A percentile compares a stretch with the other conserved stretches of the same genome.
Conservation (phyloP, 2,797 vertebrate species). For the Fistularia commersonii region DNA sequence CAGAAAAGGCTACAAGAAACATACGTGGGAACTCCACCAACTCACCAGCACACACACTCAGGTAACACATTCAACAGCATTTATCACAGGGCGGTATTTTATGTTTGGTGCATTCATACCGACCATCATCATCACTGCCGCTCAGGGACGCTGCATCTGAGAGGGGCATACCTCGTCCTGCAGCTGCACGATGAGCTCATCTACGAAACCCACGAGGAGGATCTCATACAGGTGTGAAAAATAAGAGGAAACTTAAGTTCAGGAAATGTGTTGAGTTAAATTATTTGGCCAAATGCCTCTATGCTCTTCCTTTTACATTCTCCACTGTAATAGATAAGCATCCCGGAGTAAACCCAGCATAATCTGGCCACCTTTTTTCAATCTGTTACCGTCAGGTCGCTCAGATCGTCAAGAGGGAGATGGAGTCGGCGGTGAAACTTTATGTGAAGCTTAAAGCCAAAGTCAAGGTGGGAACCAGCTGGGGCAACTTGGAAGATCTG, state of each 20-base stretch:
- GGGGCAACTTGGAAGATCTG: slow-evolving; percentile 88
- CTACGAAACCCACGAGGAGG: slow-evolving; percentile 89
- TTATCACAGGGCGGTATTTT: not conserved
- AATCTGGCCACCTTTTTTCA: not conserved
- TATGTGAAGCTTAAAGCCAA: slow-evolving; percentile 88
- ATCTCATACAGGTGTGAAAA: slow-evolving; percentile 84
- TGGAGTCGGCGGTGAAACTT: slow-evolving; percentile 88
- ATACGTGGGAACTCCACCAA: slow-evolving; percentile 72
- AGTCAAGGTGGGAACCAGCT: slow-evolving; percentile 89
- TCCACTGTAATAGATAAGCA: too few relatives aligned
- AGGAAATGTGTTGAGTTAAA: not conserved
- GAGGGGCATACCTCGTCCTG: slow-evolving; percentile 89
- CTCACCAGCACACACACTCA: slow-evolving; percentile 79
- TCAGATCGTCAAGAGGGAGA: slow-evolving; percentile 92
- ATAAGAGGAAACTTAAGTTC: not conserved
- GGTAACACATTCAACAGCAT: slow-evolving; percentile 34
- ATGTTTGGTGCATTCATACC: not conserved
- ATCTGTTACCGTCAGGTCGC: slow-evolving; percentile 78
- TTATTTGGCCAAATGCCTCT: not conserved
- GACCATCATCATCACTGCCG: not conserved
- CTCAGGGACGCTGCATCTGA: not conserved
- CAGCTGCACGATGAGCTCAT: slow-evolving; percentile 97
- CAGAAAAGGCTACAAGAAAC: slow-evolving; percentile 78
- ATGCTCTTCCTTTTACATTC: not conserved
- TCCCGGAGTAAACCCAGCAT: too few relatives aligned